Conservation (phyloP, 1,140 invertebrate species). For the Drosophila prosaltans region DNA sequence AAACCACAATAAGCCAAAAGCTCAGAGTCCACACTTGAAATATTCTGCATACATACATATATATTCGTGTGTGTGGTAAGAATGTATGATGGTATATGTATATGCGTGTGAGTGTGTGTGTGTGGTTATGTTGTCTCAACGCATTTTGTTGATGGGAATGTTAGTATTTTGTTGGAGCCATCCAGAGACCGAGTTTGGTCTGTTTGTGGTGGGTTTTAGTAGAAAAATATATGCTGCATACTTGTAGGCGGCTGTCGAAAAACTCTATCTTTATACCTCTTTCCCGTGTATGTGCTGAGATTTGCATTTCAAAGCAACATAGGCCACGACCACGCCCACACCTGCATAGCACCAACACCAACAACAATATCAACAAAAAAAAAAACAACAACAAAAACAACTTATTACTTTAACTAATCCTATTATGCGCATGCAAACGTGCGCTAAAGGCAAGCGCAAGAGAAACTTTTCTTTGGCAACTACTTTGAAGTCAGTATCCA, state of each 20-base stretch:
- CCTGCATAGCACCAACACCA: conserved; percentile 31
- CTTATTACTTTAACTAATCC: conserved; percentile 80
- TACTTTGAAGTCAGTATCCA: conserved; percentile 69
- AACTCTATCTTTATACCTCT: conserved; percentile 14
- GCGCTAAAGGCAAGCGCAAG: conserved; percentile 54
- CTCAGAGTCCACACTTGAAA: conserved; percentile 28
- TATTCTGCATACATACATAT: conserved; percentile 24
- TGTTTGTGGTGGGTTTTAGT: conserved; percentile 37
- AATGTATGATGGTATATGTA: conserved; percentile 21
- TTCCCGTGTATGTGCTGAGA: conserved; percentile 41
- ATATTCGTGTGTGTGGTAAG: conserved; percentile 24
- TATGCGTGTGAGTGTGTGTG: conserved; percentile 5
- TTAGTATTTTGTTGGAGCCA: conserved; percentile 17
- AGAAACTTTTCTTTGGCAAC: conserved; percentile 64
- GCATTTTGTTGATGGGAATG: conserved; percentile 44
- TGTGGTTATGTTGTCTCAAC: conserved; percentile 28
- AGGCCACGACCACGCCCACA: conserved; percentile 35
- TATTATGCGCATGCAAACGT: conserved; percentile 80
- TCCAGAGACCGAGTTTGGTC: conserved; percentile 4
- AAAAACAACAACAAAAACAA: conserved; percentile 51
- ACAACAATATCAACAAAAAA: conserved; percentile 24
- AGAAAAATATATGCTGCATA: conserved; percentile 75
- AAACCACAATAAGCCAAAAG: conserved; percentile 71
- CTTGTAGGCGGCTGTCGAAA: conserved; percentile 67
- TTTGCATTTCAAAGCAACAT: conserved; percentile 71